Evolutionary conservation across 2,888 invertebrate species (phyloP), one percentile per base, ranked within the genome.

Genomic region (Leptinotarsa tumamoca): DNA sequence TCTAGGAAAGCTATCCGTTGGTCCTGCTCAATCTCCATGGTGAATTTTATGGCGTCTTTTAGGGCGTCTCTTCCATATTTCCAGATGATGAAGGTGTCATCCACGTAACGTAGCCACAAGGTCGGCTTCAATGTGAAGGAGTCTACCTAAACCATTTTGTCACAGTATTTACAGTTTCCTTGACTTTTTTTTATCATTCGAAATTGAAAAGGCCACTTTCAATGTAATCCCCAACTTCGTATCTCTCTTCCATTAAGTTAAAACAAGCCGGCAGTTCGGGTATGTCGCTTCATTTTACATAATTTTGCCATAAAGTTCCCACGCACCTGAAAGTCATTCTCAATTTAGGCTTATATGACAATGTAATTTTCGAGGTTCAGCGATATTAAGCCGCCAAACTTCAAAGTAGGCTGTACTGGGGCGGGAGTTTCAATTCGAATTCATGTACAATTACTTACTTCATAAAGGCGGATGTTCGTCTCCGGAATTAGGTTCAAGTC

Each of bases 311-410:
- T 68, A 72, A 77, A 71, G 66, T 77, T 71, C 56, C 66, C 71
- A 71, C 68, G 68, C 75, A 75, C 75, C 58, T 75, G 67, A 67
- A 77, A 77, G 73, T 77, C 77, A 63, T 18, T 66, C 71, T 71
- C 77, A 75, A 77, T 77, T 77, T 75, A 68, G 66, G 56, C 23
- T 17, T 33, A 17, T 67, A 72, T 56, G 75, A 68, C 69, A 51
- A 72, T 49, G 51, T 75, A 69, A 72, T 72, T 72, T 69, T 56
- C 68, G 54, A 67, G 56, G 67, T 58, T 58, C 51, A 50, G 72
- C 69, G 61, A 74, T 75, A 73, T 72, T 69, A 69, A 67, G 75
- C 75, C 63, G 67, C 68, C 52, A 68, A 71, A 58, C 71, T 67
- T 51, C 23, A 61, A 49, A 58, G 66, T n/a, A 56, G n/a, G 49